Percentiles rank a stretch among this genome's conserved stretches.
phyloP scores from a whole-genome alignment of 2,113 vertebrate genomes.

The Orcinus orca region DNA sequence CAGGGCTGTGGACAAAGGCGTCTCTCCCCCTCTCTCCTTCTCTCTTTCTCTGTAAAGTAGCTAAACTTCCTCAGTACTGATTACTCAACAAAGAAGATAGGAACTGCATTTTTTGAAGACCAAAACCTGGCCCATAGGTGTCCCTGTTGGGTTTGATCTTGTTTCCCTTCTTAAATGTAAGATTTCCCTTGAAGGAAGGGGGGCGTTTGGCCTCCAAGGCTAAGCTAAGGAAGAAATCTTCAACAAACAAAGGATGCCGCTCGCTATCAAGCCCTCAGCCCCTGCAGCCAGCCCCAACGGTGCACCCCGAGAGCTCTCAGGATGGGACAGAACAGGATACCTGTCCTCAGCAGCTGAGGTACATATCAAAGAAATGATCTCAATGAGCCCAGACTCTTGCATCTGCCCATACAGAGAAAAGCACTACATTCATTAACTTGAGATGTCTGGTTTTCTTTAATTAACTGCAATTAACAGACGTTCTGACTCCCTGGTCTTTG shows the following conservation, averaged over 20 bases:
- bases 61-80: neutral
- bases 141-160: conserved; percentile 72
- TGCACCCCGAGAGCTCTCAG: neutral
- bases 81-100: neutral
- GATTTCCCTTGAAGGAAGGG: neutral
- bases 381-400: neutral
- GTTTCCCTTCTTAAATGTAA: neutral
- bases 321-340: neutral
- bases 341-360: neutral
- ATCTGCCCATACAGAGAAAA: neutral
- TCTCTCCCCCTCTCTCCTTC: neutral
- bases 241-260: neutral
- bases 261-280: neutral
- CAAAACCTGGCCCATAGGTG: conserved; percentile 57
- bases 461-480: neutral
- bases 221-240: neutral
- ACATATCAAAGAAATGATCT: neutral
- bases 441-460: neutral
- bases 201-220: neutral
- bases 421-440: neutral
- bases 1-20: neutral
- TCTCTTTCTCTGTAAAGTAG: neutral
- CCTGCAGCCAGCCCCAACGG: neutral
- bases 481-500: neutral
- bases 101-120: neutral